Evolutionary conservation across 2,797 vertebrate genomes (phyloP), one percentile per base, ranked within the genome.

Genomic region (Sebastes minor): DNA sequence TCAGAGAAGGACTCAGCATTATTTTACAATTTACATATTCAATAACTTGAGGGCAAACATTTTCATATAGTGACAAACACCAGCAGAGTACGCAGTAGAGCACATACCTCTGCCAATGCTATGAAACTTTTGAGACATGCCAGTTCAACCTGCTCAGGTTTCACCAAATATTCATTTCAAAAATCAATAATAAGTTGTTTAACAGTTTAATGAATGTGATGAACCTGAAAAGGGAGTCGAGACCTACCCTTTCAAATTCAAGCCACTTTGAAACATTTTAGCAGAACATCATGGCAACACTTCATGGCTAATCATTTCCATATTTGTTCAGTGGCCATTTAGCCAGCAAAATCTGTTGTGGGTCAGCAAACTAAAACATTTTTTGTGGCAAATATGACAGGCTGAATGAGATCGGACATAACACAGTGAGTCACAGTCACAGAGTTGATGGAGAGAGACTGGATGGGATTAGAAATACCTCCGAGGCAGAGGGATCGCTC

Each of bases 351-450:
- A 20, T 49, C 38, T 20, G 32, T 70, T 42, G 32, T 32, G 59
- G 64, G 25, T 74, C 56, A 60, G 42, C 30, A 42, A 63, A 25
- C 16, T 35, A 46, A 63, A 57, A 9, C 8, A n/a, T 38, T 63
- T 71, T 53, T 59, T 57, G 8, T 76, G 14, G 28, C 56, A 52
- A 20, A 30, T 78, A 22, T 23, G 9, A 64, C 74, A 5, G n/a
- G 30, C 20, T 63, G 52, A 60, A 57, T 80, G 22, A 62, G 22
- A 81, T 74, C 53, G 59, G 73, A 69, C 60, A 46, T 18, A 71
- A 61, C 23, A 75, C 57, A 28, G 20, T 76, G 71, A 78, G 53
- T 86, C 80, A 81, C 64, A 72, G 35, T 64, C 68, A 38, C 42
- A 18, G 30, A 82, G 57, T 27, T 25, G 38, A 76, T 25, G 49